Evolutionary conservation across 1,140 invertebrate genomes (phyloP), one percentile per base, ranked within the genome.

Genomic region (Drosophila kepulauana): DNA sequence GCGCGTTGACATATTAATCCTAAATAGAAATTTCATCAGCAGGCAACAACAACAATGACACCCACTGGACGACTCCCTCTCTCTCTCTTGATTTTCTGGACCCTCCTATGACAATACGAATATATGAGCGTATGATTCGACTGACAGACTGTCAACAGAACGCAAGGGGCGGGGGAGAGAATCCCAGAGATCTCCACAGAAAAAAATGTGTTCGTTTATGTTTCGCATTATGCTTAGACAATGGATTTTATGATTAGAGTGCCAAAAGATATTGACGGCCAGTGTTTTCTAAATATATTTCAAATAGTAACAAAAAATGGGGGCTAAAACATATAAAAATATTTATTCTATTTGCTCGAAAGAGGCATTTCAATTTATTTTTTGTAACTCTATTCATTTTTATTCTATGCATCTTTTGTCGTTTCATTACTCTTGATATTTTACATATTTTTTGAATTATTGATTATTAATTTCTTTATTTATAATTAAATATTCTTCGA

Each of bases 1-100:
- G 5, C 5, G 80, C 78, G 71, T 81, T 89, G 85, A 84, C 84
- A 88, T 88, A 87, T 87, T 87, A 88, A 88, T 88, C 84, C 84
- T 74, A 81, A 88, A 88, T 88, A 89, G 77, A 88, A 87, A 81
- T 88, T 84, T 88, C 74, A 88, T 80, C 84, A 79, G 25, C 74
- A 66, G 68, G 59, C 74, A 65, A 61, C 59, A 61, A 61, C 10
- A 61, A 61, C 10, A 62, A 59, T 80, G 65, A 77, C 57, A 72
- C 57, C 56, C 57, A 52, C 30, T 69, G 57, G 35, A 49, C 16
- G 57, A 43, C 11, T 38, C 30, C 7, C 30, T 33, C 5, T 33
- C 5, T 25, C 20, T 25, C 20, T 20, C 20, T 20, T 20, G 20
- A 25, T 25, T 0, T 25, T 25, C 30, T 48, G 25, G 20, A 33